phyloP scores from a whole-genome alignment of 1,140 invertebrate species.

The Plodia interpunctella region DNA sequence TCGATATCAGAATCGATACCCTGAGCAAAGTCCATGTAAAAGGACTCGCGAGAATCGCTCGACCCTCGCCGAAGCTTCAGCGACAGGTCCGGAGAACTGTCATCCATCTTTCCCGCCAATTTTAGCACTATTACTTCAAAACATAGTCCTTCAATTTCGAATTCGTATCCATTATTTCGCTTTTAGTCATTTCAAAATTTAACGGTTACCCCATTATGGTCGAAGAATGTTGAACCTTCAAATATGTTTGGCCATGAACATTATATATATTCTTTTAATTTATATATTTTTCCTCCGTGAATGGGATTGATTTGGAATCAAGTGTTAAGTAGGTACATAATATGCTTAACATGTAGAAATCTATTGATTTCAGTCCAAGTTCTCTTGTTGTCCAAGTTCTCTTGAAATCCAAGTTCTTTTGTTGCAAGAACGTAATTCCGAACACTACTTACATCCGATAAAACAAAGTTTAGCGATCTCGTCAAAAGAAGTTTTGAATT shows the following conservation, averaged over 20 bases:
- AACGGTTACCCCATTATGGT: slow-evolving; percentile 44
- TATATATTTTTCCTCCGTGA: no score
- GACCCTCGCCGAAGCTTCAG: slow-evolving; percentile 88
- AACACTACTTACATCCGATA: background rate
- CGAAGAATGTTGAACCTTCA: background rate
- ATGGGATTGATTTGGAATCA: no score
- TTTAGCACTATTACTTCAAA: slow-evolving; percentile 37
- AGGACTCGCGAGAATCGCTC: slow-evolving; percentile 90
- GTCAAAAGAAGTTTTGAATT: background rate
- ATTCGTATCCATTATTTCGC: background rate
- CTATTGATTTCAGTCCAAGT: background rate
- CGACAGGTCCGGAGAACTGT: slow-evolving; percentile 90
- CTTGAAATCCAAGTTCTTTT: no score
- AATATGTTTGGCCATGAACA: slow-evolving; percentile 19
- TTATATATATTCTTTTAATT: slow-evolving; percentile 6
- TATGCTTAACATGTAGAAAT: background rate
- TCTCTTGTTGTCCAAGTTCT: background rate
- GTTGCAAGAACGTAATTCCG: background rate
- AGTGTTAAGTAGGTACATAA: no score
- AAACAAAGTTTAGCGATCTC: background rate
- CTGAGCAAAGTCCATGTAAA: slow-evolving; percentile 92
- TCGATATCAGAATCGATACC: slow-evolving; percentile 93
- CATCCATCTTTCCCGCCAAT: slow-evolving; percentile 79
- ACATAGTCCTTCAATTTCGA: slow-evolving; percentile 3
- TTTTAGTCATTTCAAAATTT: slow-evolving; percentile 7